Evolutionary conservation across 2,797 vertebrate species (phyloP), one percentile per base, ranked within the genome.

Genomic region (Odontamblyopus lacepedii): DNA sequence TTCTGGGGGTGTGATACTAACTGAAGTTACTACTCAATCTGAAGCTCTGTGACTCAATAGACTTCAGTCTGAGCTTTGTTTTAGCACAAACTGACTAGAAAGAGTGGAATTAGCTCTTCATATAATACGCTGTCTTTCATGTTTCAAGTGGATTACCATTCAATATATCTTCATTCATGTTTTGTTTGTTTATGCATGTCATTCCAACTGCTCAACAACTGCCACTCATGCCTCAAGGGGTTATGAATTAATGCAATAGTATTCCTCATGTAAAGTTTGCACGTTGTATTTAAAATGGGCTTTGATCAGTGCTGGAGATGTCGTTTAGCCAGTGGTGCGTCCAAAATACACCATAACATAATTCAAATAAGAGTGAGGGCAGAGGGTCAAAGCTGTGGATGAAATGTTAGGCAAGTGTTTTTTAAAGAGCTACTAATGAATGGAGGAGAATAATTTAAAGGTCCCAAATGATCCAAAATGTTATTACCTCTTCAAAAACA

Each of bases 201-300:
- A 67, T 56, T 65, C 51, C 56, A 71, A 51, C 64, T 73, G 60
- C 70, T 74, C 56, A 38, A 67, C 53, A 63, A 63, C 73, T 63
- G 75, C 59, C 61, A 61, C 26, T 61, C 61, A 27, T 41, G 50
- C 78, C 72, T 79, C 60, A 51, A 50, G 69, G 76, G 57, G 80
- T 82, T 78, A 67, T 71, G 63, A 67, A 67, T 71, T 80, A 69
- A 77, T 69, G 32, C 64, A 48, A 62, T 57, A 57, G 23, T 8
- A 6, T 29, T 73, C 70, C 30, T 69, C 67, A 13, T 41, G 68
- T 50, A 68, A 77, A 48, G 53, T 78, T 70, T 59, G 50, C 53
- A 69, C 41, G 57, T 60, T 60, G 67, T 53, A 11, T 63, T 44
- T 63, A 30, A 48, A 32, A 48, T 67, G 50, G 29, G 60, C 32